A percentile compares a stretch with the other conserved stretches of the same genome.
phyloP scores from a whole-genome alignment of 2,113 vertebrate species.

The Phyllopteryx taeniolatus region DNA sequence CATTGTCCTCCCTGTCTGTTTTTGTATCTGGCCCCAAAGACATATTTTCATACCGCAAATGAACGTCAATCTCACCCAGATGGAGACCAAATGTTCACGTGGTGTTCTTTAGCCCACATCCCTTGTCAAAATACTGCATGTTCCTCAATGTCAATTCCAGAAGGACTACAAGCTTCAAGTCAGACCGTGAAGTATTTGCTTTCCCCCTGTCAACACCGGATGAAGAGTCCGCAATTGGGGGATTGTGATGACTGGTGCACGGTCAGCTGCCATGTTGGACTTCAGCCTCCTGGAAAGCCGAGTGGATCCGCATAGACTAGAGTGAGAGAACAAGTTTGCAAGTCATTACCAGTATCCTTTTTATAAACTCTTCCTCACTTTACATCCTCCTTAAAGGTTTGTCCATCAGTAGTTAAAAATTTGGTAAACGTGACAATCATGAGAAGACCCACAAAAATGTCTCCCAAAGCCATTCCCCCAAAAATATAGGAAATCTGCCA shows the following conservation, averaged over 20 bases:
- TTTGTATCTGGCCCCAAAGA: background rate
- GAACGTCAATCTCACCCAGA: background rate
- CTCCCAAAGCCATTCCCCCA: background rate
- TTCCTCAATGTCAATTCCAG: background rate
- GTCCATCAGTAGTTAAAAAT: background rate
- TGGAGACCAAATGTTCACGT: background rate
- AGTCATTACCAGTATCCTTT: background rate
- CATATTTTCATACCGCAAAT: background rate
- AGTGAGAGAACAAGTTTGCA: background rate
- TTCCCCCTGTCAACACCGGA: background rate
- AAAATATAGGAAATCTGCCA: background rate
- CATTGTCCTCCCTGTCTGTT: background rate
- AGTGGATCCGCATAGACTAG: background rate
- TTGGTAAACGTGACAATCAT: background rate
- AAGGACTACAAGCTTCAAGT: constrained; percentile 14
- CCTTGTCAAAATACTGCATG: background rate
- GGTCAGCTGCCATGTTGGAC: background rate
- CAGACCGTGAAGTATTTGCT: constrained; percentile 18
- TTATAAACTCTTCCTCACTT: background rate
- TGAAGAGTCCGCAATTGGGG: constrained; percentile 21
- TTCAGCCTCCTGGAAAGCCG: background rate
- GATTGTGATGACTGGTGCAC: constrained; percentile 13
- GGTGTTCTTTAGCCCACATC: background rate
- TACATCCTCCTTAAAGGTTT: background rate
- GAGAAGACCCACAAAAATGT: background rate